Base-by-base conservation (phyloP, 2,888 invertebrate genomes). In the Pristionchus mayeri region DNA sequence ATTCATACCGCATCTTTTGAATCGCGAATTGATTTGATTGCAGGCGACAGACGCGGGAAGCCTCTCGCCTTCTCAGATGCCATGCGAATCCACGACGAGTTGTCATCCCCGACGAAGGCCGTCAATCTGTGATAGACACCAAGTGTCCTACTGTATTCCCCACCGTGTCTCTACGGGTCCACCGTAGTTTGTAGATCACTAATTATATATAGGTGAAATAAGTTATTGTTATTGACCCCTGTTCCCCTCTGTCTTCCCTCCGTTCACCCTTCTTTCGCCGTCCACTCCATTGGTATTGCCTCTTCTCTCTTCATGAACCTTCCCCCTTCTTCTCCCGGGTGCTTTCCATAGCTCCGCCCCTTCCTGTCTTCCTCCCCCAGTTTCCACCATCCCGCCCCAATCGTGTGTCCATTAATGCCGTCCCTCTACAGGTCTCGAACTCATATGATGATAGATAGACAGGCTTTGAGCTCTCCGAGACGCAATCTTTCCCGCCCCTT, bases 1-100 rank as follows among this genome's bases (percentile, higher is more conserved):
- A 24, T 57, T 67, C 67, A 37, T 7, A 21, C 18, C 21, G 18
- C 0, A 7, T 67, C 0, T 37, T 1, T 21, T 24, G 18, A 16
- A 67, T 67, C 67, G 37, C 67, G 21, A 67, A 67, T 37, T 67
- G n/a, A 37, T n/a, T 67, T 67, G 21, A 34, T 52, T 81, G 2
- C 60, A 81, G 81, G 81, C 18, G 81, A 81, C 30, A 13, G 81
- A 44, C 37, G 44, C 6, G 60, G 60, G 0, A 81, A 81, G 76
- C 90, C 90, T 71, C 86, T 88, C 60, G 87, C 87, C 13, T 90
- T 90, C 88, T 87, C 89, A 0, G 89, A 90, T 54, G 90, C 90
- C 34, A 88, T 89, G 37, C 84, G 89, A 44, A 85, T 90, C 13
- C 89, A 88, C 81, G 90, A 90, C 63, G 83, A 86, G 24, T 84